Percentiles rank a stretch among this genome's conserved stretches.
These are phyloP conservation scores for Chloroceryle amazona DNA, from an alignment of 2,797 vertebrate species.

Conservation along the genomic window DNA sequence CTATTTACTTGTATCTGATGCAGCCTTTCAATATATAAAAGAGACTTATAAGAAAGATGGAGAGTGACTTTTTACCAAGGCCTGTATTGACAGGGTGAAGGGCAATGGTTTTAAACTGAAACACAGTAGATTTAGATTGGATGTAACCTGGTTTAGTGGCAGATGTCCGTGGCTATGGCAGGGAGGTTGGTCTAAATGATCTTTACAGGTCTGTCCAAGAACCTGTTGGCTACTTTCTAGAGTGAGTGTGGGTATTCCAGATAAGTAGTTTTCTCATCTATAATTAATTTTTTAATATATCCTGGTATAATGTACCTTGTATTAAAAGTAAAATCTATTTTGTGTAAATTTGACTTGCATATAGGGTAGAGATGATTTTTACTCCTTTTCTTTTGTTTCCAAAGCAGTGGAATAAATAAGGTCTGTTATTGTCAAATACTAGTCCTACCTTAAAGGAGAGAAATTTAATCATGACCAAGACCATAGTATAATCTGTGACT, in stretches of 20 bases:
- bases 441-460: not conserved
- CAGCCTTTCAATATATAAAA: rapidly evolving
- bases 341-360: not conserved
- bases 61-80: too few relatives aligned
- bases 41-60: not conserved
- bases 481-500: not conserved
- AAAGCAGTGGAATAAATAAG: not conserved
- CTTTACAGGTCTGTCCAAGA: not conserved
- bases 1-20: not conserved
- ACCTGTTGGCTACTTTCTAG: not conserved
- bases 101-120: not conserved
- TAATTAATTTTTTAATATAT: not conserved
- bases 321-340: not conserved
- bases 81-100: not conserved
- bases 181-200: not conserved
- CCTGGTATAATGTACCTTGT: not conserved
- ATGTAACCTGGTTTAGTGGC: not conserved
- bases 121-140: not conserved
- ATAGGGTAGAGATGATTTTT: not conserved
- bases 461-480: not conserved
- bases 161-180: not conserved
- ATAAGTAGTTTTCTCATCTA: not conserved
- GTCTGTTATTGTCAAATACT: not conserved
- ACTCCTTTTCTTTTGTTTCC: not conserved
- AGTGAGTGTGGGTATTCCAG: not conserved